Conservation (phyloP, 2,113 vertebrate species). For the Crotalus tigris region DNA sequence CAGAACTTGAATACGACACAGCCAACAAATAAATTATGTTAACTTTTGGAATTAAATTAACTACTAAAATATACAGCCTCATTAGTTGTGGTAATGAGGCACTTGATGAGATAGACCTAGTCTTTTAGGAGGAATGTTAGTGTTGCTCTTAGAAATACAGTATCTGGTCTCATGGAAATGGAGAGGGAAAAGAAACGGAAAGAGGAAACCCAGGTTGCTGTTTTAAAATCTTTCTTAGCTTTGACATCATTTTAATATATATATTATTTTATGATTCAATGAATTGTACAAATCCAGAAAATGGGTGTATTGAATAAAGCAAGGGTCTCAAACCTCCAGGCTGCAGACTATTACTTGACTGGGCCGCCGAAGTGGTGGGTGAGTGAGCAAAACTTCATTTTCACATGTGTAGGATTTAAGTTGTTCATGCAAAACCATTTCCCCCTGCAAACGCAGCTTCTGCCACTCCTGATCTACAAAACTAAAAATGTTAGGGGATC, state of each 20-base stretch:
- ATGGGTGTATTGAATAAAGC: not conserved
- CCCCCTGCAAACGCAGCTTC: not conserved
- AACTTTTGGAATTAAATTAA: constrained; percentile 47
- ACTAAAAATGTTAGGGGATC: not conserved
- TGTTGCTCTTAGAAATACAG: not conserved
- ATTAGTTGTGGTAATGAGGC: constrained; percentile 54
- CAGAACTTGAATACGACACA: constrained; percentile 31
- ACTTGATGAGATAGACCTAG: constrained; percentile 41
- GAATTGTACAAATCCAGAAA: not conserved
- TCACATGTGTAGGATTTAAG: not conserved
- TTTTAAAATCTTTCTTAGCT: not conserved
- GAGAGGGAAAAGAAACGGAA: not conserved
- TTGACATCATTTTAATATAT: not conserved
- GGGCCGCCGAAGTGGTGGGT: not conserved
- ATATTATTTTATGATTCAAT: not conserved
- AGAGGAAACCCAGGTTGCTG: not conserved
- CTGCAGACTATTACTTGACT: not conserved
- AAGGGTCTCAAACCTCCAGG: not conserved
- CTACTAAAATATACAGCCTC: constrained; percentile 45
- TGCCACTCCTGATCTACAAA: not conserved
- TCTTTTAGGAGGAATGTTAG: constrained; percentile 7
- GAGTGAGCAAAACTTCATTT: too few species aligned
- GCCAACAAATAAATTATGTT: constrained; percentile 47
- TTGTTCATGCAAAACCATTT: not conserved
- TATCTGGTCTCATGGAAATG: not conserved